Evolutionary conservation across 2,888 invertebrate species (phyloP).

Genomic region (Temnothorax ravouxi): DNA sequence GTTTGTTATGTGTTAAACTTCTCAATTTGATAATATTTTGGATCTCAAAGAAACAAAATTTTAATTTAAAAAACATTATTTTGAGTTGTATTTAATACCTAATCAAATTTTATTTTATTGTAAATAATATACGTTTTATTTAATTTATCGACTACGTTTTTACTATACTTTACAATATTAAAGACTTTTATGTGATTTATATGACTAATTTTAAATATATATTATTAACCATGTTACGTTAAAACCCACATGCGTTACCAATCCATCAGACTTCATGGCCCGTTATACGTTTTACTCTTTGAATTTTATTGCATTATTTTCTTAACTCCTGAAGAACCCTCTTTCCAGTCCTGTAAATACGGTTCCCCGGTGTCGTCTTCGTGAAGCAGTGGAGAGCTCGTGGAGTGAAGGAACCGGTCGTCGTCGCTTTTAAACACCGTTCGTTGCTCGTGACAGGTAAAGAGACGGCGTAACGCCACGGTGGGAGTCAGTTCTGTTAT

Average conservation of each 20-base stretch:
- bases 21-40: not conserved
- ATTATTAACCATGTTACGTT: no score
- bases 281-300: no score
- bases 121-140: no score
- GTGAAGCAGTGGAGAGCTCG: not conserved
- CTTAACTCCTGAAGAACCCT: not conserved
- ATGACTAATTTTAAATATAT: no score
- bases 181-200: no score
- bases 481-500: conserved; percentile 86
- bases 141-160: no score
- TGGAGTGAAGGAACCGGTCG: conserved; percentile 32
- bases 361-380: not conserved
- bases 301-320: not conserved
- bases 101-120: not conserved
- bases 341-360: not conserved
- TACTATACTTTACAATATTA: no score
- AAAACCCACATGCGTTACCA: no score
- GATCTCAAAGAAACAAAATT: not conserved
- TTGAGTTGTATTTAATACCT: not conserved
- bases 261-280: no score
- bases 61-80: not conserved
- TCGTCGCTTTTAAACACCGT: conserved; percentile 78
- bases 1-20: not conserved
- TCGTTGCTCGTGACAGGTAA: conserved; percentile 78
- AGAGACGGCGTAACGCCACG: conserved; percentile 76